Conservation (phyloP, 1,140 invertebrate species). For the Galleria mellonella region DNA sequence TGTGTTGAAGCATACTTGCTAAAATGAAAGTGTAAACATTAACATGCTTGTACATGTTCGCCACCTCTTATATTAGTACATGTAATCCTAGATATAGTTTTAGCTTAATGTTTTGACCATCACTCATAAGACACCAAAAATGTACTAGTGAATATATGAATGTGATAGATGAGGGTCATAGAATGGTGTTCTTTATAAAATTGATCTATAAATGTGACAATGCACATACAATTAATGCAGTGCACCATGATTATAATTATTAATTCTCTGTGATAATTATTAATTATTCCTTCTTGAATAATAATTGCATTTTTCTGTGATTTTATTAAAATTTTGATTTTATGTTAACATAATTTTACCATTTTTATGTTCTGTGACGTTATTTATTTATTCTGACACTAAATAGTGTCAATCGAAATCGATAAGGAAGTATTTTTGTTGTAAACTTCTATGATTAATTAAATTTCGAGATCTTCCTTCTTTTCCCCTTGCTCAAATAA, state of each 20-base stretch:
- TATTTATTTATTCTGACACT: too few relatives aligned
- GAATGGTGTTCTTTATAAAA: constrained; percentile 13
- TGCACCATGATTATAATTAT: constrained; percentile 21
- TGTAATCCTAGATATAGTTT: constrained; percentile 23
- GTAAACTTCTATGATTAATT: neutral
- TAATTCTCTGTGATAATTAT: constrained; percentile 49
- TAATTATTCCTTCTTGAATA: constrained; percentile 12
- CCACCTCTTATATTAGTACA: too few relatives aligned
- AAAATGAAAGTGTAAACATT: too few relatives aligned
- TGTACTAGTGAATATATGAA: constrained; percentile 29
- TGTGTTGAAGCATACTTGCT: too few relatives aligned
- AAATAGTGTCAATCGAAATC: too few relatives aligned
- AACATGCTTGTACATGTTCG: too few relatives aligned
- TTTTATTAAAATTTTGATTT: constrained; percentile 4
- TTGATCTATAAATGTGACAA: constrained; percentile 15
- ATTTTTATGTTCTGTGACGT: too few relatives aligned
- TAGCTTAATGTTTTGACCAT: constrained; percentile 29
- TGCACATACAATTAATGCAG: constrained; percentile 26
- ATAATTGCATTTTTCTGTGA: constrained; percentile 17
- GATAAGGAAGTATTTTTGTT: neutral
- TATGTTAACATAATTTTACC: neutral
- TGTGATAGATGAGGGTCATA: constrained; percentile 32
- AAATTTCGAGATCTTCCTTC: neutral
- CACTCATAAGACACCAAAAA: constrained; percentile 54
- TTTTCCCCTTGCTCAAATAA: constrained; percentile 25